Evolutionary conservation across 1,140 invertebrate genomes (phyloP).

Genomic region (Pentalonia nigronervosa): DNA sequence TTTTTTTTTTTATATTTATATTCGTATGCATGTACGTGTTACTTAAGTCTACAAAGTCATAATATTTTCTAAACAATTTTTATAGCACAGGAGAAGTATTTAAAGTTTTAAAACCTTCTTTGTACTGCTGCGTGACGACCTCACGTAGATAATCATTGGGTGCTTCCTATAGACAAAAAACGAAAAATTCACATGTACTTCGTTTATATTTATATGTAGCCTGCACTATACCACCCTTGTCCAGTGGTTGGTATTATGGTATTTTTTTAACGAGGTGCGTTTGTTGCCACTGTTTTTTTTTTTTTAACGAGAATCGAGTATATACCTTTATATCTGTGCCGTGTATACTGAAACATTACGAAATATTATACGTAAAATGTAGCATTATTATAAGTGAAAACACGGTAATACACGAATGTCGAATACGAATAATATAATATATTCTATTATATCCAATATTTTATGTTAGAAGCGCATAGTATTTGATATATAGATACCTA

Average conservation of each 20-base stretch:
- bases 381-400: not conserved
- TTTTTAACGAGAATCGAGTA: not conserved
- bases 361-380: not conserved
- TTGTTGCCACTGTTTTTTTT: too few species aligned
- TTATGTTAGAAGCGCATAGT: not conserved
- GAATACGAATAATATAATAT: not conserved
- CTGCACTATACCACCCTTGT: not conserved
- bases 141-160: too few species aligned
- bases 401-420: not conserved
- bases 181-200: too few species aligned
- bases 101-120: too few species aligned
- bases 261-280: conserved; percentile 37
- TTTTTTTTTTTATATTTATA: too few species aligned
- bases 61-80: too few species aligned
- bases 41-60: too few species aligned
- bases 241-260: not conserved
- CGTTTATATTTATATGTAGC: too few species aligned
- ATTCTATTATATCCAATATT: conserved; percentile 3
- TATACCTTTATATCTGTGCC: not conserved
- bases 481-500: not conserved
- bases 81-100: too few species aligned
- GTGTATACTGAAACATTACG: not conserved
- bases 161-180: too few species aligned
- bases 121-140: too few species aligned
- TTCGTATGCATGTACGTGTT: too few species aligned